These are phyloP conservation scores for Chloroclystis v-ata DNA, from an alignment of 2,888 invertebrate species.

Conservation along the genomic window DNA sequence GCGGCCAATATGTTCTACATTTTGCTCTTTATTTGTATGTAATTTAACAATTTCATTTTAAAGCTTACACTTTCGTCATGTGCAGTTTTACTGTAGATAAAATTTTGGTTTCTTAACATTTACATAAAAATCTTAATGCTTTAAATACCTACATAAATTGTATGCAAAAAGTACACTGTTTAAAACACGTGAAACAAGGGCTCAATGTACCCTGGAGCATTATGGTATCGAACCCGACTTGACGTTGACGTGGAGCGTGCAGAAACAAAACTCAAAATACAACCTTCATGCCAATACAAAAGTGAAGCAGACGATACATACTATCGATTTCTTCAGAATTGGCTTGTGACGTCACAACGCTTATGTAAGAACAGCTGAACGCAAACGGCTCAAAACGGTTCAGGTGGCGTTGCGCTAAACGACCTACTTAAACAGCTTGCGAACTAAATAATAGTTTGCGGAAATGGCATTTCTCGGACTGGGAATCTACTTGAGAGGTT, in stretches of 20 bases:
- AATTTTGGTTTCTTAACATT: too few relatives aligned
- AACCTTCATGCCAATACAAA: not conserved
- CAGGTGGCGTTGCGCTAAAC: slow-evolving; percentile 32
- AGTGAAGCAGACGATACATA: slow-evolving; percentile 3
- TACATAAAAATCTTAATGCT: too few relatives aligned
- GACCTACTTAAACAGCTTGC: slow-evolving; percentile 20
- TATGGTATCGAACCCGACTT: too few relatives aligned
- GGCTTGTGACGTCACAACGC: slow-evolving; percentile 33
- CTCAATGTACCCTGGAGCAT: too few relatives aligned
- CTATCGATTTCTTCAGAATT: slow-evolving; percentile 40
- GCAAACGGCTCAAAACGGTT: slow-evolving; percentile 28
- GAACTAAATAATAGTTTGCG: slow-evolving; percentile 22
- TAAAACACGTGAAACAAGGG: too few relatives aligned
- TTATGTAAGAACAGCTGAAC: slow-evolving; percentile 36
- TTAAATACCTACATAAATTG: too few relatives aligned
- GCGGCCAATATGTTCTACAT: slow-evolving; percentile 3
- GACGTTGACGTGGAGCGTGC: too few relatives aligned
- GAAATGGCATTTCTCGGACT: slow-evolving; percentile 24
- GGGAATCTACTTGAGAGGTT: slow-evolving; percentile 2
- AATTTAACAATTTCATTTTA: too few relatives aligned
- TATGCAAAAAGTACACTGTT: too few relatives aligned
- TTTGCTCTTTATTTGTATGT: not conserved
- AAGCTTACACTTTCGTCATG: too few relatives aligned
- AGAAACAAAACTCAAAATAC: not conserved
- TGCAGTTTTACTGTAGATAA: too few relatives aligned